Percentiles rank a stretch among this genome's conserved stretches.
Conservation (phyloP, 1,140 invertebrate genomes). For the Heliconius nattereri region DNA sequence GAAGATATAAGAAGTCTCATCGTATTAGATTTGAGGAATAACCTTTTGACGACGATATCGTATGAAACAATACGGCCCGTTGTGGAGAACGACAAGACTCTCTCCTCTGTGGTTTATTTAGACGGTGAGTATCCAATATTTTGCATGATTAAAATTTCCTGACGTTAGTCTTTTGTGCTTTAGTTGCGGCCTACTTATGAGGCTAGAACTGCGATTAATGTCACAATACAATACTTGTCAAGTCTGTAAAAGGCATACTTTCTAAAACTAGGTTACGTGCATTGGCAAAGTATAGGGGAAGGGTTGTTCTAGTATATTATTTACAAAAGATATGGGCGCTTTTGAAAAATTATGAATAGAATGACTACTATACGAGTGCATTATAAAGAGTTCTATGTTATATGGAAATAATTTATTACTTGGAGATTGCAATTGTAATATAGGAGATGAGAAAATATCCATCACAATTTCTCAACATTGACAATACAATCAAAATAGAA, state of each 20-base stretch:
- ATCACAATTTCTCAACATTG: no score
- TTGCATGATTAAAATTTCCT: constrained; percentile 32
- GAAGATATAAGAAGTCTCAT: constrained; percentile 84
- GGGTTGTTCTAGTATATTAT: constrained; percentile 13
- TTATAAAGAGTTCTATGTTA: background rate
- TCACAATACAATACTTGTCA: constrained; percentile 38
- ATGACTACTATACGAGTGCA: background rate
- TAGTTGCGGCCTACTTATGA: constrained; percentile 33
- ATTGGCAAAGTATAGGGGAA: constrained; percentile 25
- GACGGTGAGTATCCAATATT: constrained; percentile 84
- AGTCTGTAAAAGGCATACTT: constrained; percentile 29
- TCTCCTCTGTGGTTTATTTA: constrained; percentile 86
- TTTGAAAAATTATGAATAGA: constrained; percentile 12
- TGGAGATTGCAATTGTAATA: no score
- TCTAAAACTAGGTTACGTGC: constrained; percentile 28
- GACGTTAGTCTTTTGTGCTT: constrained; percentile 27
- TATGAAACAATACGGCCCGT: constrained; percentile 87
- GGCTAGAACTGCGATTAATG: constrained; percentile 37
- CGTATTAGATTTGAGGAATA: constrained; percentile 87
- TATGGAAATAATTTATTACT: background rate
- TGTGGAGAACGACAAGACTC: constrained; percentile 80
- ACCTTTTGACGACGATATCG: constrained; percentile 86
- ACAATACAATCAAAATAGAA: no score
- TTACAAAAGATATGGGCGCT: constrained; percentile 13
- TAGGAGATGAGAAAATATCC: no score